Evolutionary conservation across 2,113 vertebrate species (phyloP).

Genomic region (Megaleporinus macrocephalus): DNA sequence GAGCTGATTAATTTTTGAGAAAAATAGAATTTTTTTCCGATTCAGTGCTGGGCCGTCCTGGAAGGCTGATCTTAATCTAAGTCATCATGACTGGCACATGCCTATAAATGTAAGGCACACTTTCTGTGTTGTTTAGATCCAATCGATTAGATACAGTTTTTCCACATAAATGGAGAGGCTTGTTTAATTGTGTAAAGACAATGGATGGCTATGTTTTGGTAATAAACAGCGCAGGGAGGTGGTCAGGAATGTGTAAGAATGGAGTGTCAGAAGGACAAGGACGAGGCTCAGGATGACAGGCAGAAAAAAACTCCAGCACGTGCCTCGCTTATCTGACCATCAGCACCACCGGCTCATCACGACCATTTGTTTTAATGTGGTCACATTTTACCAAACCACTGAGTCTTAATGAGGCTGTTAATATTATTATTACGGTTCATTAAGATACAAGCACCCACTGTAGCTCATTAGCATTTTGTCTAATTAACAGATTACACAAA

Average conservation of each 20-base stretch:
- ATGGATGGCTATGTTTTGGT: conserved; percentile 45
- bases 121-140: conserved; percentile 51
- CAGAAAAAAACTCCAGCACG: conserved; percentile 20
- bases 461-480: not conserved
- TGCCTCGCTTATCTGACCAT: conserved; percentile 26
- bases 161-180: conserved; percentile 39
- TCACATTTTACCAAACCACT: not conserved
- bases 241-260: conserved; percentile 31
- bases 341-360: conserved; percentile 6
- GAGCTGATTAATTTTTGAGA: not conserved
- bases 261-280: not conserved
- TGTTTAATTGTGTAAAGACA: conserved; percentile 22
- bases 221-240: conserved; percentile 46
- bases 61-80: conserved; percentile 21
- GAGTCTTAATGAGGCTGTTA: not conserved
- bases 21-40: not conserved
- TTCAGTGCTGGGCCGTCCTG: not conserved
- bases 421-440: conserved; percentile 4
- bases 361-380: not conserved
- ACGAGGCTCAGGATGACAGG: conserved; percentile 4
- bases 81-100: conserved; percentile 33
- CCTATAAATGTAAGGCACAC: conserved; percentile 65
- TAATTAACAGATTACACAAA: not conserved
- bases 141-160: conserved; percentile 33
- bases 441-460: not conserved